phyloP scores from a whole-genome alignment of 2,888 invertebrate genomes.

The Pandemis heparana region DNA sequence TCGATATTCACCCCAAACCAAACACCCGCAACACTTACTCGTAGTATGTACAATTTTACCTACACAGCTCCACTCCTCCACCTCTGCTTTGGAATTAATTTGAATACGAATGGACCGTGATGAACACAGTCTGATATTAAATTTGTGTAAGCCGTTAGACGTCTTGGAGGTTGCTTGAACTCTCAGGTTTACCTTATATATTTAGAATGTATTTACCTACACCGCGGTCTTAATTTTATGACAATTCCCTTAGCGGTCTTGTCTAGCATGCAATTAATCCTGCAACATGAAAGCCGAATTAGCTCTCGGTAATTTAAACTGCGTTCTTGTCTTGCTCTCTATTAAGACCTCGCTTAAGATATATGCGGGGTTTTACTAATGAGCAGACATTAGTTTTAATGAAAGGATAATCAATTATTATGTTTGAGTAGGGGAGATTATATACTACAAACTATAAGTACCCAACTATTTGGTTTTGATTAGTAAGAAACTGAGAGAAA shows the following conservation, averaged over 20 bases:
- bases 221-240: conserved; percentile 30
- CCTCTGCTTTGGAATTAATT: conserved; percentile 56
- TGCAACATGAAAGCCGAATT: conserved; percentile 20
- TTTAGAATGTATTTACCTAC: conserved; percentile 18
- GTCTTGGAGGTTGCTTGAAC: conserved; percentile 42
- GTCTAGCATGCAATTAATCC: conserved; percentile 29
- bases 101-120: conserved; percentile 72
- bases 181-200: conserved; percentile 28
- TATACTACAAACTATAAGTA: no score
- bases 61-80: conserved; percentile 28
- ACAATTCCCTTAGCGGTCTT: conserved; percentile 21
- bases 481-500: no score
- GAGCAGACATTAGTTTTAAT: no score
- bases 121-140: conserved; percentile 65
- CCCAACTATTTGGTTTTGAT: no score
- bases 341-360: background rate
- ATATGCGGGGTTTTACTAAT: background rate
- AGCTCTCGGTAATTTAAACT: conserved; percentile 5
- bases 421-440: no score
- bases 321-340: background rate
- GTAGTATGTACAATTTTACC: conserved; percentile 29
- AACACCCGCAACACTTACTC: conserved; percentile 9
- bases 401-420: no score
- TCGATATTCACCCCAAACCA: background rate
- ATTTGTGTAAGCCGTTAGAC: conserved; percentile 61